Percentiles rank a stretch among this genome's conserved stretches.
Evolutionary conservation across 2,888 invertebrate species (phyloP).

Genomic region (Agonopterix alstromeriana): DNA sequence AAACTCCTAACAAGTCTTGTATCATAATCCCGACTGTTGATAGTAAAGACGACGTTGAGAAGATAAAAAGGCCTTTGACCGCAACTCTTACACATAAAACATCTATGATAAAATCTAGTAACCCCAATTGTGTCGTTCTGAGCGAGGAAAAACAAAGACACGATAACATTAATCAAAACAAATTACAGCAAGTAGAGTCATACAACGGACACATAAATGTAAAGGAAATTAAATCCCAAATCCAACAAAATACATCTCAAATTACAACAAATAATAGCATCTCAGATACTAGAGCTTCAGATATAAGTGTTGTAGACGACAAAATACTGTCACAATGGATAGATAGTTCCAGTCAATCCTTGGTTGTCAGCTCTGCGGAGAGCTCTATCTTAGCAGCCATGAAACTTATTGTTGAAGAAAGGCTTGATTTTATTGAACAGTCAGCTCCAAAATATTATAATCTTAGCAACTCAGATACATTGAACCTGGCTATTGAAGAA

Average conservation of each 20-base stretch:
- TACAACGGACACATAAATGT: slow-evolving; percentile 1
- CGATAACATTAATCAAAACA: slow-evolving; percentile 10
- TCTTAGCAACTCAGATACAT: neutral
- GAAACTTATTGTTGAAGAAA: slow-evolving; percentile 39
- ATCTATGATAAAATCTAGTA: slow-evolving; percentile 6
- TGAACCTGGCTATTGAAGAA: neutral
- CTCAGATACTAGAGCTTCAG: too few relatives aligned
- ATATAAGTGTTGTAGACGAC: slow-evolving; percentile 12
- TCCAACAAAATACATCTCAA: neutral
- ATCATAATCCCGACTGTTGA: slow-evolving; percentile 25
- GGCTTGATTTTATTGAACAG: slow-evolving; percentile 29
- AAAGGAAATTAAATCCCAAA: slow-evolving; percentile 2
- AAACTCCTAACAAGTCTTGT: slow-evolving; percentile 26
- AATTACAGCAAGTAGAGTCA: slow-evolving; percentile 18
- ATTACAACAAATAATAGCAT: too few relatives aligned
- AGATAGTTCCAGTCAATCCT: slow-evolving; percentile 13
- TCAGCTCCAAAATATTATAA: slow-evolving; percentile 7
- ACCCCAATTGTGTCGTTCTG: too few relatives aligned
- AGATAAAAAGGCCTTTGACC: slow-evolving; percentile 10
- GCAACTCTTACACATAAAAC: slow-evolving; percentile 21
- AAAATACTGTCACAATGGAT: slow-evolving; percentile 21
- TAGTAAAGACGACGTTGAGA: slow-evolving; percentile 15
- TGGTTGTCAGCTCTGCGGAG: slow-evolving; percentile 12
- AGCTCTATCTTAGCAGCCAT: slow-evolving; percentile 22
- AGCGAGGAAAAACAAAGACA: too few relatives aligned